Conservation (phyloP, 2,797 vertebrate genomes). For the Gallinago stenura region DNA sequence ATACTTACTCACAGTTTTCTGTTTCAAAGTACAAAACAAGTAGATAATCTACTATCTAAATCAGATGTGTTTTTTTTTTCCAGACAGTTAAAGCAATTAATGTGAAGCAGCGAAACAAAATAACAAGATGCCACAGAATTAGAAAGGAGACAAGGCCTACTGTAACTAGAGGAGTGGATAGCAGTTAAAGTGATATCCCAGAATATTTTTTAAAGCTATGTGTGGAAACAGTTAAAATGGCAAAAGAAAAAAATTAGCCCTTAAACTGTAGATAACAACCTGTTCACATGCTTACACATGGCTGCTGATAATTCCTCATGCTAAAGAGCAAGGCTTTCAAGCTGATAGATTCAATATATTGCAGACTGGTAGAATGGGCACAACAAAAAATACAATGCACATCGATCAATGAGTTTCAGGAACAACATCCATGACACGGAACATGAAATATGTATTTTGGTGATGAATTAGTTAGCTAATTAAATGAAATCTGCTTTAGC, state of each 20-base stretch:
- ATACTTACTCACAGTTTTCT: neutral
- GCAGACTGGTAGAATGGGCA: neutral
- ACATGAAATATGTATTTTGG: neutral
- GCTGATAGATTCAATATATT: neutral
- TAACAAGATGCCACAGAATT: neutral
- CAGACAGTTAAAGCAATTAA: neutral
- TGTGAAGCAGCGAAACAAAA: neutral
- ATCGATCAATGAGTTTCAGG: neutral
- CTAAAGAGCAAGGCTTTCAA: neutral
- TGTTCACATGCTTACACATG: neutral
- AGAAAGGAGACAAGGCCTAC: neutral
- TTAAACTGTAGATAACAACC: neutral
- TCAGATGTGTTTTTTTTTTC: neutral
- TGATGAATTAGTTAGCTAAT: neutral
- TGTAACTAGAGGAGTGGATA: neutral
- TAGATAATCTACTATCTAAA: neutral
- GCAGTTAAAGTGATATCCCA: neutral
- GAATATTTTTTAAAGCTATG: neutral
- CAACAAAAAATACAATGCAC: neutral
- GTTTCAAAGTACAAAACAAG: neutral
- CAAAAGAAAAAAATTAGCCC: neutral
- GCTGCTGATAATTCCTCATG: neutral
- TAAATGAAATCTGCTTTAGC: neutral
- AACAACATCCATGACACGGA: neutral
- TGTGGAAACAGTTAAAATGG: neutral